phyloP scores from a whole-genome alignment of 2,797 vertebrate species.

The Tragopan temminckii region DNA sequence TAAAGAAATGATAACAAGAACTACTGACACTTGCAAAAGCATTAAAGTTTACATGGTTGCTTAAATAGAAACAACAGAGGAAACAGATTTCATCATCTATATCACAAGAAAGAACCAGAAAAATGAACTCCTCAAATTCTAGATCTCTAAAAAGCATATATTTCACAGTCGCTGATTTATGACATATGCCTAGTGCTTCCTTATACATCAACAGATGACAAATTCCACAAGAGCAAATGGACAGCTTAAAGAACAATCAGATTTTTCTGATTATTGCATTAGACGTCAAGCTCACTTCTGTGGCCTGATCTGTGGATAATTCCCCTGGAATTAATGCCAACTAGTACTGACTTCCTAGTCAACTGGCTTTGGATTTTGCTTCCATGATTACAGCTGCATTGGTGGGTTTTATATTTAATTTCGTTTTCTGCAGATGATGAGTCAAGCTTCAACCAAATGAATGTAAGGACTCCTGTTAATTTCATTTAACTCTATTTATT shows the following conservation, averaged over 20 bases:
- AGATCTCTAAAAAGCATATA: background rate
- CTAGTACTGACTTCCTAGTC: background rate
- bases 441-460: background rate
- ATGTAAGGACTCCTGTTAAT: conserved; percentile 33
- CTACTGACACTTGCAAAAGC: background rate
- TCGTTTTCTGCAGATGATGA: background rate
- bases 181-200: background rate
- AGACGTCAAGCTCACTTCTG: background rate
- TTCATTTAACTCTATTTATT: conserved; percentile 35
- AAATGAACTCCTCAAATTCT: background rate
- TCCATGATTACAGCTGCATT: background rate
- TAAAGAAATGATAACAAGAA: background rate
- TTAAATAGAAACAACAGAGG: background rate
- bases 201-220: background rate
- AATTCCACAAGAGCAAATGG: background rate
- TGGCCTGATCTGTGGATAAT: background rate
- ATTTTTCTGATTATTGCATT: background rate
- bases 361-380: background rate
- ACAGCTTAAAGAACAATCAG: background rate
- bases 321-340: background rate
- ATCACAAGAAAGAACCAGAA: background rate
- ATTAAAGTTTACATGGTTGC: background rate
- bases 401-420: conserved; percentile 11
- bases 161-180: background rate
- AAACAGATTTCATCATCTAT: background rate